Percentiles rank a stretch among this genome's conserved stretches.
Conservation (phyloP, 1,140 invertebrate species). For the Chionoecetes opilio region DNA sequence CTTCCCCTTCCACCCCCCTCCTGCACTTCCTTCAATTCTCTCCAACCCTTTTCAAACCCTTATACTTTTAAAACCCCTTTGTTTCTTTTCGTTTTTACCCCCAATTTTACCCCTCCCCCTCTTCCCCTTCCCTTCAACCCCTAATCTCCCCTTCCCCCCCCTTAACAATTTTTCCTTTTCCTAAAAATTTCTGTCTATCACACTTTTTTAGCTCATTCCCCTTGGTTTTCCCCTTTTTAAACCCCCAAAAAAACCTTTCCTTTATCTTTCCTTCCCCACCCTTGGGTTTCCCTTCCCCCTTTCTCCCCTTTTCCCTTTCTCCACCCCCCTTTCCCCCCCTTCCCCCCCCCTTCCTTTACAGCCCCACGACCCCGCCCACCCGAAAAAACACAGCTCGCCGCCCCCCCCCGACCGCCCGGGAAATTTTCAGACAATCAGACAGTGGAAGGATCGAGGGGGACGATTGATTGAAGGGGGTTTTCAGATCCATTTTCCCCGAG, state of each 20-base stretch:
- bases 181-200: no score
- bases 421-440: conserved; percentile 72
- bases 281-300: not conserved
- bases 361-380: not conserved
- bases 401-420: conserved; percentile 57
- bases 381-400: not conserved
- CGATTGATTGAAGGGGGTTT: conserved; percentile 73
- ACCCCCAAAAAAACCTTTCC: not conserved
- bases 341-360: not conserved
- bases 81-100: no score
- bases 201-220: no score
- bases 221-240: no score
- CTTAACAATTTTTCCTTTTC: no score
- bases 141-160: not conserved
- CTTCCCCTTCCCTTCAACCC: no score
- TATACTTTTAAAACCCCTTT: not conserved
- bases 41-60: no score
- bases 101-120: no score
- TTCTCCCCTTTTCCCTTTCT: not conserved
- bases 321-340: not conserved
- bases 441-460: conserved; percentile 61
- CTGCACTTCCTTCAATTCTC: no score
- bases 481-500: conserved; percentile 72
- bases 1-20: not conserved
- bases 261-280: no score